Conservation (phyloP, 2,888 invertebrate species). For the Caenorhabditis drosophilae region DNA sequence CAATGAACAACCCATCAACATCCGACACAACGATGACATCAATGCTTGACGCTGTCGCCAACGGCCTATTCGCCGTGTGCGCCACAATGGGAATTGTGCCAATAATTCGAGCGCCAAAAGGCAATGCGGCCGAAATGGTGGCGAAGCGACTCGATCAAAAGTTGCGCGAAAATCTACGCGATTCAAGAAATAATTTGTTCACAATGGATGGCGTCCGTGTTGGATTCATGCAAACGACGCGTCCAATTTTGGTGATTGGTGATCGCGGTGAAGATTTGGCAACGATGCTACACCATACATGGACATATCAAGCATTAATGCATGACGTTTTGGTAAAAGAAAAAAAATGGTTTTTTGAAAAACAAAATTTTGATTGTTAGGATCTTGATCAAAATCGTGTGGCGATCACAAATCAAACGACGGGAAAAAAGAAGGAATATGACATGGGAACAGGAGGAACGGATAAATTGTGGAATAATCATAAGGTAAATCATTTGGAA, state of each 20-base stretch:
- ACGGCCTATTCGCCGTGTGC: slow-evolving; percentile 94
- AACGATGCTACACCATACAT: slow-evolving; percentile 96
- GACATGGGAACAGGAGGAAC: slow-evolving; percentile 77
- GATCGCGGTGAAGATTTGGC: slow-evolving; percentile 75
- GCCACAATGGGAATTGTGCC: slow-evolving; percentile 92
- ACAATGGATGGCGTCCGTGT: slow-evolving; percentile 74
- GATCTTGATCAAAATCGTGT: slow-evolving; percentile 88
- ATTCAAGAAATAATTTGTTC: slow-evolving; percentile 93
- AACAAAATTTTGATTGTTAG: slow-evolving; percentile 43
- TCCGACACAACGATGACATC: slow-evolving; percentile 89
- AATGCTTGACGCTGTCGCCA: slow-evolving; percentile 91
- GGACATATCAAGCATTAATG: slow-evolving; percentile 98
- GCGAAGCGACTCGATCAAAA: slow-evolving; percentile 92
- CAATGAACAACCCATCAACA: slow-evolving; percentile 63
- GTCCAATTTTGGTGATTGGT: slow-evolving; percentile 50
- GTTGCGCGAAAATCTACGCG: slow-evolving; percentile 91
- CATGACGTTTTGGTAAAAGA: slow-evolving; percentile 83
- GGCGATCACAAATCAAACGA: slow-evolving; percentile 76
- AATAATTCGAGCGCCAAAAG: slow-evolving; percentile 88
- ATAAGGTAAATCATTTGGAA: slow-evolving; percentile 83
- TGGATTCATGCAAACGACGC: slow-evolving; percentile 72
- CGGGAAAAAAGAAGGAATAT: slow-evolving; percentile 81
- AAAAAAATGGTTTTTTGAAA: neutral
- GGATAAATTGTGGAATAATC: slow-evolving; percentile 89
- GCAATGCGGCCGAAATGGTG: slow-evolving; percentile 97